Evolutionary conservation across 2,113 vertebrate species (phyloP), one percentile per base, ranked within the genome.

Genomic region (Microcebus lehilahytsara): DNA sequence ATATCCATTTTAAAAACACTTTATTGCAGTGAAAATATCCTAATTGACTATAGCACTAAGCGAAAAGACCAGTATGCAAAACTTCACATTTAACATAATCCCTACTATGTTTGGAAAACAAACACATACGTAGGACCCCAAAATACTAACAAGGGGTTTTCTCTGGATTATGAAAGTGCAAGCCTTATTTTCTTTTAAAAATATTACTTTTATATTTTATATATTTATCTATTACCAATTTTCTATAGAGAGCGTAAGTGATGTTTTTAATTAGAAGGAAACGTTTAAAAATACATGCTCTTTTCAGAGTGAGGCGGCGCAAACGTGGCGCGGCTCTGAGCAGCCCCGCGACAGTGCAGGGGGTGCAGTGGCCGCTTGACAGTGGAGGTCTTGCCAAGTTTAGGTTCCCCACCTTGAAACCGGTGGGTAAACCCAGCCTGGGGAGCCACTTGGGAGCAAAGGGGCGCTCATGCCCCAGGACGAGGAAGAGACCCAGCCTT

Each of bases 121-220:
- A 60, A 53, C 10, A 19, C 11, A 46, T 46, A 46, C 13, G 14
- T 23, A 42, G 91, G 94, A 53, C 85, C 89, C 81, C 40, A 37
- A 87, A 91, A 84, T 23, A 96, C 13, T 5, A 75, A 51, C 1
- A 20, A 87, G n/a, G 66, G 27, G 37, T 13, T 32, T 87, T 66
- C 77, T 89, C 40, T 30, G 42, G 49, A 67, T 62, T 60, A 67
- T 11, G 6, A 46, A 91, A 93, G 40, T 80, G 27, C 9, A 58
- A 53, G 11, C 60, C 40, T 74, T 75, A 11, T 8, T 93, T 90
- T 30, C 72, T 78, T 42, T 85, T 96, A 49, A 22, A 94, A 81
- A 66, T 5, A 19, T 56, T 77, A 62, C 46, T 74, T 94, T 95
- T 83, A 75, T 53, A 83, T 74, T 94, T 95, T 83, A 79, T 53